Evolutionary conservation across 2,113 vertebrate genomes (phyloP).

Genomic region (Perccottus glenii): DNA sequence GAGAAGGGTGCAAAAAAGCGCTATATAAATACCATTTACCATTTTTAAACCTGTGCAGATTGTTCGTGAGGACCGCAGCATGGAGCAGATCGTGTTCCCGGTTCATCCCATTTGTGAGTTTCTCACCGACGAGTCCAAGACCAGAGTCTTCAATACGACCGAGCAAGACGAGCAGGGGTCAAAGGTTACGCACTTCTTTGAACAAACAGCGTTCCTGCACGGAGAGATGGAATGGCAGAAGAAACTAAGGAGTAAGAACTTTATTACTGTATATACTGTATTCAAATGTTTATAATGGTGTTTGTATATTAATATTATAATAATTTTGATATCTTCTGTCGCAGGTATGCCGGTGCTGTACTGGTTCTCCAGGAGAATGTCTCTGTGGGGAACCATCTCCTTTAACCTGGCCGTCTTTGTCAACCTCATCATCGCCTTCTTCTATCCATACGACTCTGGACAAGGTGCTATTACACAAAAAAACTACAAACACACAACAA

Average conservation of each 20-base stretch:
- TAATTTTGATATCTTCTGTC: not conserved
- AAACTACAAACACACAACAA: too few relatives aligned
- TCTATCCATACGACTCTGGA: conserved; percentile 91
- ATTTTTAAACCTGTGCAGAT: conserved; percentile 82
- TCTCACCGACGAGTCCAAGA: conserved; percentile 93
- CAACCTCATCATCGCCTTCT: conserved; percentile 98
- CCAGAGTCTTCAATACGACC: conserved; percentile 91
- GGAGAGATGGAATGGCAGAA: conserved; percentile 99
- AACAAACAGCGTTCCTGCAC: conserved; percentile 93
- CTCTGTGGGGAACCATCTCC: conserved; percentile 96
- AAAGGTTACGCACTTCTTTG: conserved; percentile 97
- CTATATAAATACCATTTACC: too few relatives aligned
- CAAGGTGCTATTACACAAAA: conserved; percentile 65
- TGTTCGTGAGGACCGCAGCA: conserved; percentile 93
- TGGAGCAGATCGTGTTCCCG: conserved; percentile 98
- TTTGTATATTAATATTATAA: not conserved
- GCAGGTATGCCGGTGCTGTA: conserved; percentile 95
- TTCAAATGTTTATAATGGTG: too few relatives aligned
- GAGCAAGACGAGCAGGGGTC: conserved; percentile 98
- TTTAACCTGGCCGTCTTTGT: conserved; percentile 98
- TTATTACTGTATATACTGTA: too few relatives aligned
- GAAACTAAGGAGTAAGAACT: conserved; percentile 90
- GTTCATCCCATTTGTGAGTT: conserved; percentile 95
- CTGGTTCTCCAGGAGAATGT: conserved; percentile 98
- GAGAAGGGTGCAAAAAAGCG: too few relatives aligned